These are phyloP conservation scores for Oreochromis niloticus DNA, from an alignment of 2,113 vertebrate genomes.

Conservation along the genomic window DNA sequence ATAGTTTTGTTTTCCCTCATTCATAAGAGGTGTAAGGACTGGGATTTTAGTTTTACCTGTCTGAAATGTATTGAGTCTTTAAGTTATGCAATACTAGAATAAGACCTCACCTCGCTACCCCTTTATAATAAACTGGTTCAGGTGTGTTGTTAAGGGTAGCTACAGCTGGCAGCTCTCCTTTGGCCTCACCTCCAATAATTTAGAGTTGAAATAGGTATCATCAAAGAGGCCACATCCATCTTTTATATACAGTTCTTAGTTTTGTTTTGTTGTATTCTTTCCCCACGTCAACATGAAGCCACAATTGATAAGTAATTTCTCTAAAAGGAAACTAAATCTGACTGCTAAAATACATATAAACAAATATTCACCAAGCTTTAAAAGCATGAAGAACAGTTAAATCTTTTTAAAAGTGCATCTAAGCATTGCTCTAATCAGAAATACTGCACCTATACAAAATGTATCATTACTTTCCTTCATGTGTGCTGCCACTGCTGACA, in stretches of 20 bases:
- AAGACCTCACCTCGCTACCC: fast-evolving
- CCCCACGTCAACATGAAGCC: background rate
- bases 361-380: no score
- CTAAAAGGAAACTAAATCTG: background rate
- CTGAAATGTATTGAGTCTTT: background rate
- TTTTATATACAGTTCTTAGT: background rate
- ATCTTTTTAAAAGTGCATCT: background rate
- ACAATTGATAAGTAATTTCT: background rate
- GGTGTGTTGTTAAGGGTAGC: background rate
- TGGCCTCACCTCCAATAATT: background rate
- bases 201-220: background rate
- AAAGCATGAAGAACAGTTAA: background rate
- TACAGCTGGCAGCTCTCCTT: background rate
- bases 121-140: background rate
- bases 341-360: background rate
- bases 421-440: background rate
- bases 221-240: background rate
- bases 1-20: background rate
- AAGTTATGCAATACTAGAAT: background rate
- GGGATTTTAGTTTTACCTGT: background rate
- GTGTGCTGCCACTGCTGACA: background rate
- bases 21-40: background rate
- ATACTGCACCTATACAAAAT: background rate
- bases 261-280: background rate
- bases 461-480: background rate